Evolutionary conservation across 2,797 vertebrate species (phyloP).

Genomic region (Onychomys leucogaster): DNA sequence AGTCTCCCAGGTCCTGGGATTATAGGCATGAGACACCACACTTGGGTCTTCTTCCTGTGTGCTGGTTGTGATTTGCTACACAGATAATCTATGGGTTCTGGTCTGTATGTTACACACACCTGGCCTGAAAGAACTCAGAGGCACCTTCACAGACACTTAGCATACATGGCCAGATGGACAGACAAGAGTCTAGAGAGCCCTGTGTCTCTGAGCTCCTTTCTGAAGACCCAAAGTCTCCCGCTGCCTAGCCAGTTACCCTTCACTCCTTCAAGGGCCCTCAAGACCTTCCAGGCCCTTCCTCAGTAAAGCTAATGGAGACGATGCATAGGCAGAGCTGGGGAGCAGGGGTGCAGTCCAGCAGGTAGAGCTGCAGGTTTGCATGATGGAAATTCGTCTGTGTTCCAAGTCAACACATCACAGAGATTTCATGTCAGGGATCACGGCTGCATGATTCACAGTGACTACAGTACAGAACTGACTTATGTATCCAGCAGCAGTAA

Average conservation of each 20-base stretch:
- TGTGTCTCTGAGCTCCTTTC: background rate
- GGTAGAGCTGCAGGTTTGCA: background rate
- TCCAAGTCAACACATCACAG: background rate
- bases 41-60: background rate
- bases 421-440: background rate
- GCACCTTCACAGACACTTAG: accelerated
- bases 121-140: background rate
- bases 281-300: background rate
- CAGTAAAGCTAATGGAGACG: background rate
- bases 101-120: background rate
- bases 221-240: background rate
- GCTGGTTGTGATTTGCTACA: background rate
- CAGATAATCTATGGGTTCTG: background rate
- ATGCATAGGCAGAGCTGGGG: accelerated
- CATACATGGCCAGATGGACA: background rate
- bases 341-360: accelerated
- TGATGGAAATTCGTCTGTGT: background rate
- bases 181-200: background rate
- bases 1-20: background rate
- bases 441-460: background rate
- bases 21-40: background rate
- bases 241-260: background rate
- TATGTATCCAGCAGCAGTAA: background rate
- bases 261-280: background rate
- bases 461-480: background rate